Conservation (phyloP, 2,797 vertebrate species). For the Gallinago stenura region DNA sequence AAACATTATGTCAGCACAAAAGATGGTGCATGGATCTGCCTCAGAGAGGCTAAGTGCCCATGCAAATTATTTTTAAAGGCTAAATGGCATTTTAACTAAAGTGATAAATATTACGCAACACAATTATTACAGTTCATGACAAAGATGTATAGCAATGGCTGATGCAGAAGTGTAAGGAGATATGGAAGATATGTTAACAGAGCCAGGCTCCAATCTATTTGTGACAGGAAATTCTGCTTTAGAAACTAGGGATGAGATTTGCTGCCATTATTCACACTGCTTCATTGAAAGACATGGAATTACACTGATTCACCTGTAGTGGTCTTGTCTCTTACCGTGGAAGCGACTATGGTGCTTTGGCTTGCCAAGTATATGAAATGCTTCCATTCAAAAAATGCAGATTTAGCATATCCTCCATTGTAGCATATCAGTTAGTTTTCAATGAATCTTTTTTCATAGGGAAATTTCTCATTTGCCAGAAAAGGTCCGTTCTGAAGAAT, state of each 20-base stretch:
- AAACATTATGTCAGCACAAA: background rate
- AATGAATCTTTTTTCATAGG: background rate
- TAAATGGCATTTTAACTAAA: background rate
- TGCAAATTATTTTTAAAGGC: background rate
- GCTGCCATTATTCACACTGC: background rate
- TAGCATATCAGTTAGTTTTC: background rate
- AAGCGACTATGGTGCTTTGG: background rate
- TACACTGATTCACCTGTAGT: background rate
- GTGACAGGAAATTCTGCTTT: background rate
- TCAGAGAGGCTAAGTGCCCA: background rate
- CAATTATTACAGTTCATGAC: background rate
- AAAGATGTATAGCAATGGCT: background rate
- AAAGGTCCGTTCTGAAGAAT: background rate
- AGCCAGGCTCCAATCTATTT: background rate
- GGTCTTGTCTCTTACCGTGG: background rate
- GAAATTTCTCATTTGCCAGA: background rate
- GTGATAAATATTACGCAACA: background rate
- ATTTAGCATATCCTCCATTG: background rate
- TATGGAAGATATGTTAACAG: background rate
- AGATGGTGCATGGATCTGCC: accelerated
- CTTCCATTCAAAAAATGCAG: background rate
- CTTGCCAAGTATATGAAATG: background rate
- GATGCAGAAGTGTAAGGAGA: background rate
- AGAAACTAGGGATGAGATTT: background rate
- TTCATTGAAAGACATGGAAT: background rate